These are phyloP conservation scores for Bos taurus DNA, from an alignment of 2,113 vertebrate genomes.

Conservation along the genomic window ARS-UCD2.0 NC_037346.1:29637501-29638000, in stretches of 20 bases:
- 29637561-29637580: background rate
- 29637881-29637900: background rate
- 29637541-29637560: background rate
- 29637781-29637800: no score
- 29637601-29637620: background rate
- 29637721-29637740: background rate
- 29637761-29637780: background rate
- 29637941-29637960: background rate
- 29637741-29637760: background rate
- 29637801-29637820: background rate
- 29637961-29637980: background rate
- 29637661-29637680: background rate
- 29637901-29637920: background rate
- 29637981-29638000: rapidly evolving
- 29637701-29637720: background rate
- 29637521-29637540: background rate
- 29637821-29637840: background rate
- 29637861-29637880: background rate
- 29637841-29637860: background rate
- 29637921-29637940: background rate
- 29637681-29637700: background rate
- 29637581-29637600: background rate
- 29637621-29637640: background rate
- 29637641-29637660: background rate
- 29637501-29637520: background rate